phyloP scores from a whole-genome alignment of 2,113 vertebrate genomes.

The Scalopus aquaticus region DNA sequence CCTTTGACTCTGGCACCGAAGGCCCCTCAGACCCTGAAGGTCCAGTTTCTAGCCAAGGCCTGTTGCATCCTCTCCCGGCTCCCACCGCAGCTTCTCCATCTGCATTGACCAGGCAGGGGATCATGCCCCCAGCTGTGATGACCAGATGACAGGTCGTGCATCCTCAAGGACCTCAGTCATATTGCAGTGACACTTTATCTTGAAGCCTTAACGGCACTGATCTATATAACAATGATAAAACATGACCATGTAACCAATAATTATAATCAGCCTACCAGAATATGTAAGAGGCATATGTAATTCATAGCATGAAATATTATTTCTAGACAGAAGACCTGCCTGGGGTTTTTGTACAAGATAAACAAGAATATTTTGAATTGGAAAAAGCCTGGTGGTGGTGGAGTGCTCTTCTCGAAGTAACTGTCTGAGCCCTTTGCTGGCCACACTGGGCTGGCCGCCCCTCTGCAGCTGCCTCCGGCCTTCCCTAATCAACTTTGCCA shows the following conservation, averaged over 20 bases:
- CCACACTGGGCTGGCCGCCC: too few species aligned
- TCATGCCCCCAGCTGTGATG: too few species aligned
- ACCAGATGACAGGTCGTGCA: too few species aligned
- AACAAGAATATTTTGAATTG: background rate
- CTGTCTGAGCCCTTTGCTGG: background rate
- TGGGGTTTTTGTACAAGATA: background rate
- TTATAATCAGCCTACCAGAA: background rate
- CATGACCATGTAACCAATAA: background rate
- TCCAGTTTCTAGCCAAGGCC: background rate
- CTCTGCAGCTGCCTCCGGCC: background rate
- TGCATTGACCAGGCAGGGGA: too few species aligned
- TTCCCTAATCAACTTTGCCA: background rate
- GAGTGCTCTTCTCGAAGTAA: background rate
- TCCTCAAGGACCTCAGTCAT: background rate
- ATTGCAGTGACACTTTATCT: background rate
- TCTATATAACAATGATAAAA: background rate
- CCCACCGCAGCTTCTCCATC: too few species aligned
- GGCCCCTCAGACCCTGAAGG: background rate
- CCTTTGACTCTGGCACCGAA: background rate
- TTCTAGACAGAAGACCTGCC: background rate
- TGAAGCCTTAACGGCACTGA: background rate
- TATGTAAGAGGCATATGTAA: background rate
- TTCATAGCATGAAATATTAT: background rate
- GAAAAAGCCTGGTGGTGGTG: background rate
- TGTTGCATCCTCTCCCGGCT: background rate